These are phyloP conservation scores for Spheniscus humboldti DNA, from an alignment of 2,797 vertebrate genomes.

Conservation along the genomic window DNA sequence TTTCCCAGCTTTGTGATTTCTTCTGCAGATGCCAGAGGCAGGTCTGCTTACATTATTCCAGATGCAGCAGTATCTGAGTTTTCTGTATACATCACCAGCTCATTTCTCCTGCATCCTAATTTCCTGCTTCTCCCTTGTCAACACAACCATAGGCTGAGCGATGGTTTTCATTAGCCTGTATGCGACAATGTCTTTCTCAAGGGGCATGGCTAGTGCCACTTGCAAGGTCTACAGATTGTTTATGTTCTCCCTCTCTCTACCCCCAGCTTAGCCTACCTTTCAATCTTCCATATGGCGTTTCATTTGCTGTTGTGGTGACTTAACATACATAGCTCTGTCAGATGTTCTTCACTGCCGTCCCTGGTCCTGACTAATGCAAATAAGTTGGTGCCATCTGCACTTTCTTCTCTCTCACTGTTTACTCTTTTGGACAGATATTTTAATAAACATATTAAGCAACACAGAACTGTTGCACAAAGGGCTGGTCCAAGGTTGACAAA, in stretches of 20 bases:
- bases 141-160: not conserved
- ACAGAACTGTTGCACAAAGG: not conserved
- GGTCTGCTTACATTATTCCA: constrained; percentile 22
- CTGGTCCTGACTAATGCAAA: not conserved
- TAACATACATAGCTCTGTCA: not conserved
- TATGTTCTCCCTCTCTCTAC: not conserved
- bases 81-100: not conserved
- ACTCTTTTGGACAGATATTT: constrained; percentile 40
- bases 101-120: constrained; percentile 4
- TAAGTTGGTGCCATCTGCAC: constrained; percentile 18
- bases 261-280: not conserved
- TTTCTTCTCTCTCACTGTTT: constrained; percentile 24
- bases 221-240: not conserved
- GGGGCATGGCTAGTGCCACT: not conserved
- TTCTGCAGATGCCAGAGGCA: constrained; percentile 37
- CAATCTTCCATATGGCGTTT: not conserved
- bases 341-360: not conserved
- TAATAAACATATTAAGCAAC: constrained; percentile 42
- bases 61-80: constrained; percentile 5
- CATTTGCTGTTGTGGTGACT: not conserved
- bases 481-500: constrained; percentile 6
- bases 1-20: constrained; percentile 27
- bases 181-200: not conserved
- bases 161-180: constrained; percentile 24
- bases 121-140: constrained; percentile 26